Conservation (phyloP, 2,113 vertebrate species). For the Equus przewalskii region DNA sequence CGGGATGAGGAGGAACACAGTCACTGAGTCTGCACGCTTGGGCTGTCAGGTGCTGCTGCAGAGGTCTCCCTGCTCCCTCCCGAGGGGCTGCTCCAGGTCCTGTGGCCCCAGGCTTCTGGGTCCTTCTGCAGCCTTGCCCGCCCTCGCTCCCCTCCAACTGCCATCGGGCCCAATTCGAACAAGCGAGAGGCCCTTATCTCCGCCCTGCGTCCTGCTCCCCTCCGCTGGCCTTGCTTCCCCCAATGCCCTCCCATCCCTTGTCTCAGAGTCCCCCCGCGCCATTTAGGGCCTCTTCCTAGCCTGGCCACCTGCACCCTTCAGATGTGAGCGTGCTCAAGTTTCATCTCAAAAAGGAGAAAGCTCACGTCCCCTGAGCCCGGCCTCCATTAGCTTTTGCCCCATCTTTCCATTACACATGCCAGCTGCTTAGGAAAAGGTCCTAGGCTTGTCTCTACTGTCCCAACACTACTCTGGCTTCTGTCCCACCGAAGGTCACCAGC, state of each 20-base stretch:
- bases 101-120: not conserved
- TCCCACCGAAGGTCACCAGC: not conserved
- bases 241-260: accelerated
- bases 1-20: not conserved
- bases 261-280: not conserved
- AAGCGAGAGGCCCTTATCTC: not conserved
- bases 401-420: not conserved
- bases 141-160: not conserved
- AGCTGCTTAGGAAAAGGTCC: not conserved
- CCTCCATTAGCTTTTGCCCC: not conserved
- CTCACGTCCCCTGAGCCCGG: too few species aligned
- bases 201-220: not conserved
- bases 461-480: not conserved
- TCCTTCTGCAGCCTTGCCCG: not conserved
- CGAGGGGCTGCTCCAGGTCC: not conserved
- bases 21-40: too few species aligned
- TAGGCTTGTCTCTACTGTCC: not conserved
- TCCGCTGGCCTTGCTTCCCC: not conserved
- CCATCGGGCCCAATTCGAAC: not conserved
- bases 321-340: not conserved
- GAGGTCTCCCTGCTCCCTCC: not conserved
- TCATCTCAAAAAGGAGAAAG: not conserved
- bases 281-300: not conserved
- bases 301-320: not conserved
- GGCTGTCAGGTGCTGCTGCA: not conserved